These are phyloP conservation scores for Ascaphus truei DNA, from an alignment of 2,113 vertebrate species.

Conservation along the genomic window DNA sequence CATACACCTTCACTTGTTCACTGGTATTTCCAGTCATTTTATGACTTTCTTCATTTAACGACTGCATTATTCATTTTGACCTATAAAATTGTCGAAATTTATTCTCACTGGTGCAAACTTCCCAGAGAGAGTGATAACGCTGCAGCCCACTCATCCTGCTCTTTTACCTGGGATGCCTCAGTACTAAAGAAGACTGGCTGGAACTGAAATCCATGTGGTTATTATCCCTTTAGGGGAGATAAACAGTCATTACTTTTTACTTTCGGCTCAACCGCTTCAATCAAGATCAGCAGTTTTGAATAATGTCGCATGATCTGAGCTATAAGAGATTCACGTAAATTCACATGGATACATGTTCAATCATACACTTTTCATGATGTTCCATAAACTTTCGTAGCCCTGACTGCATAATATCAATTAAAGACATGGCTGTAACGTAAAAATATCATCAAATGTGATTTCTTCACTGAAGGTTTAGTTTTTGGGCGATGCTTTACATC, in stretches of 20 bases:
- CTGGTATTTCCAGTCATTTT: too few species aligned
- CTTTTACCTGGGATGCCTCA: background rate
- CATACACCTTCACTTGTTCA: too few species aligned
- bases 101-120: background rate
- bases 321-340: too few species aligned
- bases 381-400: too few species aligned
- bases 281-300: constrained; percentile 3
- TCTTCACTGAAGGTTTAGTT: constrained; percentile 4
- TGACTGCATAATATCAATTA: too few species aligned
- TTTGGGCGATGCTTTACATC: background rate
- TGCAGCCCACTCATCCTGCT: background rate
- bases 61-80: too few species aligned
- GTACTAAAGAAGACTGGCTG: background rate
- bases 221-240: background rate
- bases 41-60: too few species aligned
- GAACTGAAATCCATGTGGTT: background rate
- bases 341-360: background rate
- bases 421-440: constrained; percentile 9
- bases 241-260: background rate
- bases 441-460: background rate
- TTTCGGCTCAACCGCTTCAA: background rate
- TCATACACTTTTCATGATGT: too few species aligned
- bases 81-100: too few species aligned
- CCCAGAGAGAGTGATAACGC: background rate
- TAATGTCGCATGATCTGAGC: background rate